Evolutionary conservation across 2,888 invertebrate genomes (phyloP).

Genomic region (Amphipyra tragopoginis): DNA sequence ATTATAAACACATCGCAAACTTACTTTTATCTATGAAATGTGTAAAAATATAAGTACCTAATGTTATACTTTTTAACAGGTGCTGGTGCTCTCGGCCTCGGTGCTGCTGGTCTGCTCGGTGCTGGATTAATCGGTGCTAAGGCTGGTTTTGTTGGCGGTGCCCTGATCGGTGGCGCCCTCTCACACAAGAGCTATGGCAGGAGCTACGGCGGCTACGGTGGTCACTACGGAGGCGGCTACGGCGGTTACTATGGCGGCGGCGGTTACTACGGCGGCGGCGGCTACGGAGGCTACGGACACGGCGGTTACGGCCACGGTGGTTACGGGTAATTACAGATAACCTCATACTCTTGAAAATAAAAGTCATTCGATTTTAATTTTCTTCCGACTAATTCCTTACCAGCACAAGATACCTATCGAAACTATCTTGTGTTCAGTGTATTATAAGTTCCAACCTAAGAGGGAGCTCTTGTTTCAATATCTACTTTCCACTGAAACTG

Average conservation of each 20-base stretch:
- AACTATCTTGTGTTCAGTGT: neutral
- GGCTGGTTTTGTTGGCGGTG: constrained; percentile 81
- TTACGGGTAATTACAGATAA: constrained; percentile 57
- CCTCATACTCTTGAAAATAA: neutral
- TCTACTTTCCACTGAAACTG: too few species aligned
- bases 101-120: constrained; percentile 77
- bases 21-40: neutral
- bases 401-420: neutral
- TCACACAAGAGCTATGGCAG: constrained; percentile 60
- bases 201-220: constrained; percentile 63
- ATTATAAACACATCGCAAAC: too few species aligned
- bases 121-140: constrained; percentile 78
- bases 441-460: too few species aligned
- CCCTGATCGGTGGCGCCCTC: constrained; percentile 69
- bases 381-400: neutral
- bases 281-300: constrained; percentile 30
- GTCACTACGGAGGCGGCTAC: constrained; percentile 50
- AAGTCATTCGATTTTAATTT: neutral
- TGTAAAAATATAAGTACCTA: neutral
- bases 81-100: constrained; percentile 64
- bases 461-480: too few species aligned
- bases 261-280: constrained; percentile 60
- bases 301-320: constrained; percentile 8
- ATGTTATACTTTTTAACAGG: constrained; percentile 49
- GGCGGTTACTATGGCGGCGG: constrained; percentile 60